Conservation (phyloP, 2,888 invertebrate species). For the Gnatocerus cornutus region DNA sequence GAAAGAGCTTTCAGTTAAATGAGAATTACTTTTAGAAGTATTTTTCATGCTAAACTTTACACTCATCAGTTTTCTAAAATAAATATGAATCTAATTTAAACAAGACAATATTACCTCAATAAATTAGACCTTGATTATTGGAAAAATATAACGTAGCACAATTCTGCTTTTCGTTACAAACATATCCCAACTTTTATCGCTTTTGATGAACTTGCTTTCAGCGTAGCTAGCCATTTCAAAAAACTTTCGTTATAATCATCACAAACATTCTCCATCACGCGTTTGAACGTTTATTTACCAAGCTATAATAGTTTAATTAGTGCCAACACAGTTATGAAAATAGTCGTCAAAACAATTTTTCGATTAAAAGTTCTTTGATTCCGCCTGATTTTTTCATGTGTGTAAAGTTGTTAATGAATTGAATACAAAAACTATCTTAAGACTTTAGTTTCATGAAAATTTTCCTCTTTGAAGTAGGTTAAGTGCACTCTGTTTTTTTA, state of each 20-base stretch:
- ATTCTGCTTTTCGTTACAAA: too few species aligned
- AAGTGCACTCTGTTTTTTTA: conserved; percentile 32
- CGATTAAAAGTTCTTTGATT: neutral
- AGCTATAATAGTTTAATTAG: neutral
- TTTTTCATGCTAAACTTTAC: too few species aligned
- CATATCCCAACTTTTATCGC: too few species aligned
- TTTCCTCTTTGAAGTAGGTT: conserved; percentile 3
- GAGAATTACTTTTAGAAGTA: too few species aligned
- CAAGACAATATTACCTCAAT: too few species aligned
- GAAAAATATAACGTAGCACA: too few species aligned
- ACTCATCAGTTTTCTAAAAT: too few species aligned
- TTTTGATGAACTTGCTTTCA: too few species aligned
- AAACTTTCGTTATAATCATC: too few species aligned
- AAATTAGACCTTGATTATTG: too few species aligned
- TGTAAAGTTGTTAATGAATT: conserved; percentile 20
- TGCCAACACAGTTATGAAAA: neutral
- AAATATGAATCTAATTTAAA: too few species aligned
- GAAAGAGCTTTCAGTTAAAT: neutral
- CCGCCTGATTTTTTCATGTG: neutral
- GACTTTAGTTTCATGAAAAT: conserved; percentile 1
- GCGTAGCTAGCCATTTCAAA: too few species aligned
- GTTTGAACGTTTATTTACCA: neutral
- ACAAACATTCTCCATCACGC: neutral
- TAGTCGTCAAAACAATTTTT: neutral
- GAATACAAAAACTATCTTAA: neutral